These are phyloP conservation scores for Napeogenes inachia DNA, from an alignment of 2,888 invertebrate genomes.

Conservation along the genomic window DNA sequence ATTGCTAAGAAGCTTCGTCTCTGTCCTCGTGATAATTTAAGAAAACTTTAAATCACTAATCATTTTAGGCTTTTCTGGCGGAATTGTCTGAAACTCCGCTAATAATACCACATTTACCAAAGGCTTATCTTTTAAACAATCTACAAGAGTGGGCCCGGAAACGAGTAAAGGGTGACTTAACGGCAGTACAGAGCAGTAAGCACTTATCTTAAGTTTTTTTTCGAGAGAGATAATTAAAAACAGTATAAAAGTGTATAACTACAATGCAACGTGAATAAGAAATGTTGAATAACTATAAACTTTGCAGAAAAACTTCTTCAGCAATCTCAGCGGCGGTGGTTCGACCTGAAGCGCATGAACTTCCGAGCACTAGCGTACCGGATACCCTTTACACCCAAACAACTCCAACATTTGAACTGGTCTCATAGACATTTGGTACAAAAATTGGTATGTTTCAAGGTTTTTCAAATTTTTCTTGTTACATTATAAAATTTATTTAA, in stretches of 20 bases:
- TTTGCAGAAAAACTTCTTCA: constrained; percentile 87
- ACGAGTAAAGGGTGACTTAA: constrained; percentile 52
- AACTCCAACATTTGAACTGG: constrained; percentile 58
- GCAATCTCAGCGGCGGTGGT: constrained; percentile 88
- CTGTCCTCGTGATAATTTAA: too few relatives aligned
- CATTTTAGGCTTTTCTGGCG: constrained; percentile 56
- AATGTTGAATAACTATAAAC: too few relatives aligned
- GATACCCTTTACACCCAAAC: constrained; percentile 57
- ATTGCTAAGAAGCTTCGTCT: too few relatives aligned
- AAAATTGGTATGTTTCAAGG: constrained; percentile 46
- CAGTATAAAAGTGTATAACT: too few relatives aligned
- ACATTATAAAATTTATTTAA: background rate
- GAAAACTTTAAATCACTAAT: background rate
- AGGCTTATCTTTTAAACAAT: constrained; percentile 55
- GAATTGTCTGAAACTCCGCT: constrained; percentile 58
- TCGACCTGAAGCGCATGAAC: constrained; percentile 58
- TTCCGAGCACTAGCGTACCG: constrained; percentile 54
- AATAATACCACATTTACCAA: constrained; percentile 63
- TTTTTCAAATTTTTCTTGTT: too few relatives aligned
- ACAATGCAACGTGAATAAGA: too few relatives aligned
- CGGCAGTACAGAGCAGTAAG: constrained; percentile 48
- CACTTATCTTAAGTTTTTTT: constrained; percentile 15
- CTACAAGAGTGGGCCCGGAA: constrained; percentile 60
- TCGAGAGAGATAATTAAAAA: background rate
- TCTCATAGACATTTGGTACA: constrained; percentile 53